These are phyloP conservation scores for Pterostichus niger DNA, from an alignment of 2,888 invertebrate species.

Conservation along the genomic window DNA sequence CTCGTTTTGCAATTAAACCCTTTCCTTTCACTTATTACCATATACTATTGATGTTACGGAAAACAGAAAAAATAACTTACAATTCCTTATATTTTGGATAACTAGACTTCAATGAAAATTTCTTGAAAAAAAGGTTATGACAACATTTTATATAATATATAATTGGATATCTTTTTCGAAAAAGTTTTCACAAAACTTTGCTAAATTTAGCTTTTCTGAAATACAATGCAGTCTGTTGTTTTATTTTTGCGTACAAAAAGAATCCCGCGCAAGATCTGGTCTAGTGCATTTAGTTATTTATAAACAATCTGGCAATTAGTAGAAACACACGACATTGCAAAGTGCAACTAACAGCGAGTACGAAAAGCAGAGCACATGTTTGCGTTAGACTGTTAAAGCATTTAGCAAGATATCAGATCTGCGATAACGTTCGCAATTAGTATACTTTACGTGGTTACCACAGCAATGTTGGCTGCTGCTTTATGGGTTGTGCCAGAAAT, in stretches of 20 bases:
- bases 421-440: conserved; percentile 55
- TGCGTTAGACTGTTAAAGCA: conserved; percentile 43
- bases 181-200: no score
- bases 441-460: conserved; percentile 40
- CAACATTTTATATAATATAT: no score
- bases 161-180: no score
- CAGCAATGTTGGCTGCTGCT: not conserved
- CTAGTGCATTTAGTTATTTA: conserved; percentile 8
- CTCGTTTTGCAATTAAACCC: no score
- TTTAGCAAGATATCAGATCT: conserved; percentile 53
- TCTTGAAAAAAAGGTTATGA: no score
- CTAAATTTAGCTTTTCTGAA: not conserved
- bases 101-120: no score
- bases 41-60: no score
- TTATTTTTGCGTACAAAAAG: no score
- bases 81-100: no score
- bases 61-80: no score
- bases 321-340: not conserved
- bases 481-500: conserved; percentile 39
- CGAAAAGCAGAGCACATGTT: conserved; percentile 1
- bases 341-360: not conserved
- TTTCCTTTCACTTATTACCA: no score
- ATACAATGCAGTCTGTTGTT: not conserved
- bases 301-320: conserved; percentile 1
- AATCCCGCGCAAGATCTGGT: not conserved